Conservation (phyloP, 2,888 invertebrate species). For the Yponomeuta cagnagella region DNA sequence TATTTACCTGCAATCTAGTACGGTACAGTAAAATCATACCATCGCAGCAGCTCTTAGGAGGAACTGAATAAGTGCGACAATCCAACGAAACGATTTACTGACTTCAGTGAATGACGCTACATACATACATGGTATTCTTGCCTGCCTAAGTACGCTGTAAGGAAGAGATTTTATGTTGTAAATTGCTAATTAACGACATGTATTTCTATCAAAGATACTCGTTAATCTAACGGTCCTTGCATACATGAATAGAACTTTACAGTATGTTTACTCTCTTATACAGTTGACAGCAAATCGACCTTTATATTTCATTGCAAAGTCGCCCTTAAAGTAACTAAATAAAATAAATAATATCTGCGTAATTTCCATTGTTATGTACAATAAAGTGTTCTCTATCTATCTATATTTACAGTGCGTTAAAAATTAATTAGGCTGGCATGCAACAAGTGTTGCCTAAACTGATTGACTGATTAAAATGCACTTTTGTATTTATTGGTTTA, state of each 20-base stretch:
- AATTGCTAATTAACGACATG: background rate
- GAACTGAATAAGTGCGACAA: background rate
- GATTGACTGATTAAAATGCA: too few species aligned
- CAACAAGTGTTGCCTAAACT: too few species aligned
- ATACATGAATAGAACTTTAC: background rate
- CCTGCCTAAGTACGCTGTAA: background rate
- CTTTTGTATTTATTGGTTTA: too few species aligned
- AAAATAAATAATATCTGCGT: too few species aligned
- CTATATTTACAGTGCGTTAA: too few species aligned
- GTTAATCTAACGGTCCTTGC: background rate
- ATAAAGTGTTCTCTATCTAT: too few species aligned
- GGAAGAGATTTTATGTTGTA: background rate
- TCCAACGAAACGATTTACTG: background rate
- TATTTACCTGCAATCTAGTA: background rate
- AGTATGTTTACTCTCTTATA: too few species aligned
- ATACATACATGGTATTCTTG: background rate
- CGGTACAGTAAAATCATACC: background rate
- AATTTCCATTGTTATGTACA: too few species aligned
- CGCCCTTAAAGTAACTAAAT: too few species aligned
- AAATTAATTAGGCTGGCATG: too few species aligned
- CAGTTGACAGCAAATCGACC: too few species aligned
- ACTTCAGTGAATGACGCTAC: background rate
- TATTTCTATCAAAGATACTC: background rate
- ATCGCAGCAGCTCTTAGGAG: background rate
- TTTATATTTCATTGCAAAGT: too few species aligned